A percentile compares a stretch with the other conserved stretches of the same genome.
These are phyloP conservation scores for Nasonia vitripennis DNA, from an alignment of 1,140 invertebrate genomes.

Conservation along the genomic window DNA sequence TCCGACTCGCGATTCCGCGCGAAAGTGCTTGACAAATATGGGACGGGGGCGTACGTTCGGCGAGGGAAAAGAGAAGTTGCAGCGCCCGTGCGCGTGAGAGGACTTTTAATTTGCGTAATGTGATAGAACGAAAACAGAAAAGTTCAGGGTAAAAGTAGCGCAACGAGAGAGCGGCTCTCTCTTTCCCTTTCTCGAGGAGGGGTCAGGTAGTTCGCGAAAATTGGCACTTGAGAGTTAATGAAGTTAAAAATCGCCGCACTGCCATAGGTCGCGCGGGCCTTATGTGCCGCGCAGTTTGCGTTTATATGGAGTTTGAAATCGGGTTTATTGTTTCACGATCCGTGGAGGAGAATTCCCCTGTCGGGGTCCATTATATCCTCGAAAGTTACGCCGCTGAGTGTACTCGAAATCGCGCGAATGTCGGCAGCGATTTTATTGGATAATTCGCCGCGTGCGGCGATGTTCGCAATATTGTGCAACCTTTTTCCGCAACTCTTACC, in stretches of 20 bases:
- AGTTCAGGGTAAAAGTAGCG: background rate
- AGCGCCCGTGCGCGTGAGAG: background rate
- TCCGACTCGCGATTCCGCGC: background rate
- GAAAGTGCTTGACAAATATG: constrained; percentile 13
- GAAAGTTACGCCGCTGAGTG: background rate
- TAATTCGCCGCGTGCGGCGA: background rate
- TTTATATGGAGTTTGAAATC: background rate
- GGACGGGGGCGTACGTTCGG: background rate
- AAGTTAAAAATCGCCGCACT: background rate
- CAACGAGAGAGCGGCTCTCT: too few relatives aligned
- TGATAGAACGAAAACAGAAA: background rate
- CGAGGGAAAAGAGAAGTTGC: background rate
- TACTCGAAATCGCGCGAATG: background rate
- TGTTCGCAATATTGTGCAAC: background rate
- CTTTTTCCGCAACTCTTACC: background rate
- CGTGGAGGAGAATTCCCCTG: background rate
- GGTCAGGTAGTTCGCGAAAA: background rate
- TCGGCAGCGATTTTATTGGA: background rate
- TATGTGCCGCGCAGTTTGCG: background rate
- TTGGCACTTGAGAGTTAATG: constrained; percentile 17
- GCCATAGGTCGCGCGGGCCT: background rate
- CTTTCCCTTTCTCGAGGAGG: background rate
- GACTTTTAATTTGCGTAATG: constrained; percentile 19
- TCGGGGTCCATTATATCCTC: background rate
- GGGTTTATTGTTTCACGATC: background rate